Percentiles rank a stretch among this genome's conserved stretches.
These are phyloP conservation scores for Brienomyrus longianalis DNA, from an alignment of 2,113 vertebrate genomes.

Conservation along the genomic window DNA sequence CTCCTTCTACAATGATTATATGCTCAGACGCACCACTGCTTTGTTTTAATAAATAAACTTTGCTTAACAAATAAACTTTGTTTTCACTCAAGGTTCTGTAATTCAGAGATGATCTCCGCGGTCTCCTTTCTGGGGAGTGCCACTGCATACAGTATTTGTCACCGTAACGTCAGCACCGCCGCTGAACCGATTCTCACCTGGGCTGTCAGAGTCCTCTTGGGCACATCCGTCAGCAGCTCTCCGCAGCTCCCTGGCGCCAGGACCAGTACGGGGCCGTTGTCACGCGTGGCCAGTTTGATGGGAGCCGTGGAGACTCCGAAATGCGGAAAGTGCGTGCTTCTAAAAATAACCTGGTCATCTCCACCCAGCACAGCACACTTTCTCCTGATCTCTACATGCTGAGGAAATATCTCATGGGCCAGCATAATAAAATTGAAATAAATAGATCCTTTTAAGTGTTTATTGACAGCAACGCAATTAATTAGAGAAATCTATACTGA, in stretches of 20 bases:
- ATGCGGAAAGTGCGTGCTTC: conserved; percentile 52
- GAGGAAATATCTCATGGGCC: conserved; percentile 47
- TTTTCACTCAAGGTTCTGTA: not conserved
- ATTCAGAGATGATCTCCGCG: not conserved
- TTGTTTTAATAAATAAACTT: not conserved
- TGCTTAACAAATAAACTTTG: not conserved
- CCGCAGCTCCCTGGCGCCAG: conserved; percentile 55
- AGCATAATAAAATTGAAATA: conserved; percentile 51
- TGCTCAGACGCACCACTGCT: not conserved
- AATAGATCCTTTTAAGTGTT: conserved; percentile 50
- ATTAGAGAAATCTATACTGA: conserved; percentile 50
- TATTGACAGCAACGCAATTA: conserved; percentile 40
- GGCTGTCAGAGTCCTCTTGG: conserved; percentile 63
- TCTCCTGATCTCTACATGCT: conserved; percentile 26
- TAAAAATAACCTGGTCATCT: conserved; percentile 48
- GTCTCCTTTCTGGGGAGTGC: not conserved
- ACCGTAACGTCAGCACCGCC: conserved; percentile 51
- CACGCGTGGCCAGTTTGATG: conserved; percentile 60
- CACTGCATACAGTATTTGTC: conserved; percentile 49
- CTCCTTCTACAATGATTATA: not conserved
- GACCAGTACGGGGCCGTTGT: conserved; percentile 57
- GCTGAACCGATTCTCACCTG: conserved; percentile 70
- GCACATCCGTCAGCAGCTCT: conserved; percentile 61
- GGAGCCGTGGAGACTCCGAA: conserved; percentile 51
- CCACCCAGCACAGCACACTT: conserved; percentile 9